Base-by-base conservation (phyloP, 2,113 vertebrate genomes). In the Apteryx mantelli region DNA sequence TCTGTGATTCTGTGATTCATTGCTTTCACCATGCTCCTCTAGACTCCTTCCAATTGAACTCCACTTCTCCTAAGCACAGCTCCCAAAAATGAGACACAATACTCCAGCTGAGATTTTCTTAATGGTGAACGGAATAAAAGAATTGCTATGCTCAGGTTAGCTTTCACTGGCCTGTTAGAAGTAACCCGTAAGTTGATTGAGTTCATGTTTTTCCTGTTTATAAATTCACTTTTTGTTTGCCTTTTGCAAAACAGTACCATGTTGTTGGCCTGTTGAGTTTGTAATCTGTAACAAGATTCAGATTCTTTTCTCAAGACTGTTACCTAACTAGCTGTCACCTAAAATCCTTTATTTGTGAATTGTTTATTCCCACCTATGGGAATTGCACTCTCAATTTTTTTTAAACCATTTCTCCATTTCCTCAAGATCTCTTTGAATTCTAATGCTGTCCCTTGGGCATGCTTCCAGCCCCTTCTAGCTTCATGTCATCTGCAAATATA, bases 351-450 rank as follows among this genome's bases (percentile, higher is more conserved):
- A 70, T 94, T 85, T 89, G 66, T 58, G 84, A 89, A 66, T 69
- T 94, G 44, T 84, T 94, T 96, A 86, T 78, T 86, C 92, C 73
- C 74, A 63, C 58, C 90, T 78, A 12, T 0, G 3, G 26, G 3
- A 55, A 52, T 95, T 55, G 80, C 76, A 71, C 55, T 95, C 91
- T 60, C 90, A 77, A 94, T 94, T 95, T 94, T 78, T 86, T 95
- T 97, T 93, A 95, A 93, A 78, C 88, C 60, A 95, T 93, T 81
- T 78, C 94, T 96, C 79, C 82, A 83, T 76, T 86, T 93, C 53
- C 87, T 94, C 64, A 38, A 78, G 73, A 88, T 73, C 88, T 88
- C 58, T 90, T 60, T 95, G 96, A 96, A 95, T 96, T 95, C 88
- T 94, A 96, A 93, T 95, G 90, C 64, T 96, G 95, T 46, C 88